phyloP scores from a whole-genome alignment of 2,113 vertebrate species.

The Antidorcas marsupialis region DNA sequence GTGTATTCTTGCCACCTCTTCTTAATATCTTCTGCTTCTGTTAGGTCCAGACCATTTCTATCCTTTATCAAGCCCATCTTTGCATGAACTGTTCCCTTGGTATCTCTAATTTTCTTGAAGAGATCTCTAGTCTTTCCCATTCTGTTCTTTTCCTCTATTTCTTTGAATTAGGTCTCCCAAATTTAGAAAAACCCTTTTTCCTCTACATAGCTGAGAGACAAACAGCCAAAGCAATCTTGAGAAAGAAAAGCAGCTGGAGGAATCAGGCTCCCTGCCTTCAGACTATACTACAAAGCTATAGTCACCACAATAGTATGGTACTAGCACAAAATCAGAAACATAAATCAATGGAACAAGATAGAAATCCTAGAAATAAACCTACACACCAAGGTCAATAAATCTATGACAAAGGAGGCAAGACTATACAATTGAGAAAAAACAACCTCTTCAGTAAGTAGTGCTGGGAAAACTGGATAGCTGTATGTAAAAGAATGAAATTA shows the following conservation, averaged over 20 bases:
- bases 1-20: no score
- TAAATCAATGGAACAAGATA: not conserved
- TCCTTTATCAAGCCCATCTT: no score
- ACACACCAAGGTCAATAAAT: not conserved
- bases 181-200: not conserved
- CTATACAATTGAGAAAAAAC: not conserved
- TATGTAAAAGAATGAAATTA: not conserved
- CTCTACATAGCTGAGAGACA: not conserved
- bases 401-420: not conserved
- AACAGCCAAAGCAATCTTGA: not conserved
- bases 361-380: not conserved
- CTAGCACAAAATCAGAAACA: not conserved
- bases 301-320: not conserved
- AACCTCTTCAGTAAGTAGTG: not conserved
- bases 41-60: no score
- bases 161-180: not conserved
- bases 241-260: not conserved
- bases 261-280: not conserved
- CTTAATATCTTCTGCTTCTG: no score
- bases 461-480: not conserved
- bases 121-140: no score
- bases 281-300: not conserved
- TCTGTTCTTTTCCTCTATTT: no score
- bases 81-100: no score
- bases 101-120: no score